These are phyloP conservation scores for Andrena marginata DNA, from an alignment of 2,888 invertebrate species.

Conservation along the genomic window DNA sequence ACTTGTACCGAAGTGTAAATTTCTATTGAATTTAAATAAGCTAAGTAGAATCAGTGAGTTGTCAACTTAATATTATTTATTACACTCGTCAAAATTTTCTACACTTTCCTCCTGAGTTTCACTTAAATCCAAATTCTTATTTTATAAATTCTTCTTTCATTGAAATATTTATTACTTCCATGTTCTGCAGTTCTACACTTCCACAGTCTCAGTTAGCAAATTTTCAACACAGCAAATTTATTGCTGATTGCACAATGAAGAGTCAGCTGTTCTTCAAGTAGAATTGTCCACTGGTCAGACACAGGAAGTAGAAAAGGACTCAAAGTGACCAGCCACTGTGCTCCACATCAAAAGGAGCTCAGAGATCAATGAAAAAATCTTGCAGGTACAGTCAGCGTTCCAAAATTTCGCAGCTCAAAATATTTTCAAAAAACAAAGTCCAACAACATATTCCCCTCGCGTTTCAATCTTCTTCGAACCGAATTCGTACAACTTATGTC, in stretches of 20 bases:
- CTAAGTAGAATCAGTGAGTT: too few relatives aligned
- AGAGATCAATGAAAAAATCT: conserved; percentile 1
- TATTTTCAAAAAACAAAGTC: not conserved
- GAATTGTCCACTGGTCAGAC: conserved; percentile 2
- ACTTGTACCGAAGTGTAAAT: too few relatives aligned
- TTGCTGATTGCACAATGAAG: too few relatives aligned
- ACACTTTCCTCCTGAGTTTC: not conserved
- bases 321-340: not conserved
- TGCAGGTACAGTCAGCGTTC: not conserved
- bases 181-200: not conserved
- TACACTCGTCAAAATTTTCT: too few relatives aligned
- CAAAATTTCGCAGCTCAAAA: not conserved
- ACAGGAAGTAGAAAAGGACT: conserved; percentile 11
- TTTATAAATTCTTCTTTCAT: not conserved
- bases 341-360: conserved; percentile 9
- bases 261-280: not conserved
- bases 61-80: too few relatives aligned
- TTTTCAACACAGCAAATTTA: not conserved
- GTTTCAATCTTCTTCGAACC: not conserved
- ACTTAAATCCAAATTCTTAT: not conserved
- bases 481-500: not conserved
- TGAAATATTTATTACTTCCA: not conserved
- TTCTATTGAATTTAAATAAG: not conserved
- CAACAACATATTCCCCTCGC: not conserved
- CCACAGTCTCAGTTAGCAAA: not conserved